Evolutionary conservation across 1,140 invertebrate genomes (phyloP), one percentile per base, ranked within the genome.

Genomic region (Caenorhabditis briggsae): DNA sequence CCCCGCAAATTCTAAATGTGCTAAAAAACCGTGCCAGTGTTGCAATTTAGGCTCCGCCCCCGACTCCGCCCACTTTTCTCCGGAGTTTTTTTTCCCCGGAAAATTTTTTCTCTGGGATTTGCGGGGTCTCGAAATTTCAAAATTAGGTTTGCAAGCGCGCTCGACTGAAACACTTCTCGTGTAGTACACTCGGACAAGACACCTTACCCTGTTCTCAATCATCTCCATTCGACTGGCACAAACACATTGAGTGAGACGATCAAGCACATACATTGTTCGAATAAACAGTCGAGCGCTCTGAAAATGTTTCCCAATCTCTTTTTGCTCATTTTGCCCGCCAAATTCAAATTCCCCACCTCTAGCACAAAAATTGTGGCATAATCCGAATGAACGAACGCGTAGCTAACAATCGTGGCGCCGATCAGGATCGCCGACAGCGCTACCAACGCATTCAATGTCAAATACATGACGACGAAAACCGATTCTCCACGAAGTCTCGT

Each of bases 331-430:
- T 1, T 61, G 23, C 23, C 23, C 11, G 0, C 6, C 25, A 7
- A n/a, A 7, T 18, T n/a, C 7, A 58, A n/a, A 7, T 53, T 18
- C 50, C 50, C n/a, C 41, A 78, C 70, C 70, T 78, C 70, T 11
- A 78, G 23, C 23, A 78, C 5, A 46, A 78, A 50, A 78, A 78
- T 78, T 7, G n/a, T 11, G 20, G 70, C 16, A 50, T 78, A 78
- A 78, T 23, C 46, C 11, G 46, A 14, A 50, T 78, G 43, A 50
- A 78, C 53, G 9, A 78, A 78, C 23, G n/a, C 46, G 14, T 23
- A 20, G 33, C 70, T 50, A 23, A 78, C 20, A 2, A 41, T 16
- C n/a, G 70, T 46, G 5, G 46, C 46, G 8, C 70, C 70, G 3
- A 78, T 14, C 48, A 78, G 70, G 11, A 78, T 50, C 12, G 18